Conservation (phyloP, 2,113 vertebrate species). For the Cygnus atratus region DNA sequence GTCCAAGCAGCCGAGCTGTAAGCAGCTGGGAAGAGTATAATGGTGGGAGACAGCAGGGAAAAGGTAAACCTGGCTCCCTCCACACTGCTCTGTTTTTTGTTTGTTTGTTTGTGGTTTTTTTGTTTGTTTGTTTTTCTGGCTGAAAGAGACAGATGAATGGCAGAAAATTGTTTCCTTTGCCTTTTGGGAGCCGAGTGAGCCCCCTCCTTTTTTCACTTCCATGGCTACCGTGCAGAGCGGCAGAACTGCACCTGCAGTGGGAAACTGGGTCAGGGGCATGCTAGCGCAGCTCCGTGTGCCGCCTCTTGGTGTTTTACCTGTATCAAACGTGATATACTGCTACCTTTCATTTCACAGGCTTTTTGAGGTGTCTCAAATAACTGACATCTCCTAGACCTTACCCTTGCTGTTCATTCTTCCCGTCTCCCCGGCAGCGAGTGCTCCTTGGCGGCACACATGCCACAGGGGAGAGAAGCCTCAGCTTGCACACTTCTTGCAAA, state of each 20-base stretch:
- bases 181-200: too few species aligned
- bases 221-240: too few species aligned
- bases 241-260: too few species aligned
- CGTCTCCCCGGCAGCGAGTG: not conserved
- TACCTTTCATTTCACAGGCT: not conserved
- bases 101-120: not conserved
- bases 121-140: not conserved
- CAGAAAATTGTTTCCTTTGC: not conserved
- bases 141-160: not conserved
- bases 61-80: not conserved
- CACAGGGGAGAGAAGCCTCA: rapidly evolving
- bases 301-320: not conserved
- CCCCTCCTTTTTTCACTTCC: not conserved
- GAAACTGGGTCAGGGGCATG: not conserved
- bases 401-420: rapidly evolving
- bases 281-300: not conserved
- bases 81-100: not conserved
- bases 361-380: rapidly evolving
- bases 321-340: not conserved
- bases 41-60: not conserved
- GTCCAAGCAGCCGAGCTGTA: rapidly evolving
- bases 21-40: not conserved
- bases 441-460: too few species aligned
- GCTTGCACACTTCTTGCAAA: rapidly evolving
- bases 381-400: rapidly evolving